Evolutionary conservation across 2,113 vertebrate species (phyloP).

Genomic region (Propithecus coquereli): DNA sequence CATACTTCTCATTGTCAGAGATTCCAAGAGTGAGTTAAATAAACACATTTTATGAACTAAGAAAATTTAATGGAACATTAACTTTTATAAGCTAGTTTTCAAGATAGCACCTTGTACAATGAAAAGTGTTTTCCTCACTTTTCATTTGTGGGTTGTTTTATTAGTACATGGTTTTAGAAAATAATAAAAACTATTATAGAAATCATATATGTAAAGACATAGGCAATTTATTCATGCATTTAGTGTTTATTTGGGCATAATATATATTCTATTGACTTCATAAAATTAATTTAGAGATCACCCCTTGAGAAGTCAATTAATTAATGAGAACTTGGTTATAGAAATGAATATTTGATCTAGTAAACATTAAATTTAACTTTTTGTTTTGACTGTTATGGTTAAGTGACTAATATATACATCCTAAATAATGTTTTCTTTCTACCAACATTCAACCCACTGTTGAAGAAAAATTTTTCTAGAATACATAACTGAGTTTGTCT

Average conservation of each 20-base stretch:
- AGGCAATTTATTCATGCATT: not conserved
- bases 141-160: constrained; percentile 23
- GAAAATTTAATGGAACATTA: constrained; percentile 8
- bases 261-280: not conserved
- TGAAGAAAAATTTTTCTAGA: not conserved
- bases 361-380: not conserved
- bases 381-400: not conserved
- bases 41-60: constrained; percentile 38
- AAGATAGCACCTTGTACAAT: not conserved
- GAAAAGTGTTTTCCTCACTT: not conserved
- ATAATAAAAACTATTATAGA: not conserved
- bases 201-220: not conserved
- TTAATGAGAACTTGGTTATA: not conserved
- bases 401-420: not conserved
- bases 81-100: constrained; percentile 38
- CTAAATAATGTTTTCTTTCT: not conserved
- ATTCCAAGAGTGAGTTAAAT: constrained; percentile 25
- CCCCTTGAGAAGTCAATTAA: not conserved
- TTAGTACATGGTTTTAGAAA: not conserved
- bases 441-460: not conserved
- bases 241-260: constrained; percentile 13
- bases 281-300: not conserved
- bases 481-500: not conserved
- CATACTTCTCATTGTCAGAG: constrained; percentile 8
- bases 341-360: not conserved